Evolutionary conservation across 1,140 invertebrate genomes (phyloP), one percentile per base, ranked within the genome.

Genomic region (Armadillidium nasatum): DNA sequence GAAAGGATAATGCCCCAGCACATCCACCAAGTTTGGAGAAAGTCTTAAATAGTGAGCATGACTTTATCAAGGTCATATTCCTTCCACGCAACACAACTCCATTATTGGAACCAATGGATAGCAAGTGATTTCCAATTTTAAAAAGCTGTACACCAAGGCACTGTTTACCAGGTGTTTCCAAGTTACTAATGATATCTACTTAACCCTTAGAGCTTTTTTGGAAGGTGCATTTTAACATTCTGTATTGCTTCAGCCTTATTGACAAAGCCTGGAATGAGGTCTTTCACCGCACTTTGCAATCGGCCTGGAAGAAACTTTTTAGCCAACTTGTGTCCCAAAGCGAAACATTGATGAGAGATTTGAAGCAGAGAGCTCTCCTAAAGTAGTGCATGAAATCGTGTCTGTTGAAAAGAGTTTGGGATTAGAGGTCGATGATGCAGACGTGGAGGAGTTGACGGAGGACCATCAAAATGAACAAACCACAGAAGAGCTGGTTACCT

Each of bases 81-180:
- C 50, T n/a, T 75, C 70, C 72, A 11, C 21, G n/a, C n/a, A n/a
- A n/a, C n/a, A n/a, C n/a, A n/a, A n/a, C n/a, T n/a, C n/a, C n/a
- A n/a, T n/a, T 70, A 9, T 33, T 77, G n/a, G 54, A 75, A 33
- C 76, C 60, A 21, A 78, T 78, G 66, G 43, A 75, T 71, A 78
- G 46, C 54, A 69, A 43, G n/a, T 78, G 23, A 78, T 78, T 71
- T 13, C 54, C 4, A 67, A 0, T 73, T 78, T 75, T 72, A 78
- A 75, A 44, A 69, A 74, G 50, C 44, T 69, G 23, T 78, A 78
- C n/a, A 74, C 44, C 7, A 43, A 66, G 21, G 33, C 19, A 15
- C 71, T 72, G 10, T 72, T 72, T 44, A 23, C 71, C 19, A 72
- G 71, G 44, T 72, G 71, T 72, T 72, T 72, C 71, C 71, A 72